Evolutionary conservation across 1,140 invertebrate genomes (phyloP).

Genomic region (Brachionus rubens): DNA sequence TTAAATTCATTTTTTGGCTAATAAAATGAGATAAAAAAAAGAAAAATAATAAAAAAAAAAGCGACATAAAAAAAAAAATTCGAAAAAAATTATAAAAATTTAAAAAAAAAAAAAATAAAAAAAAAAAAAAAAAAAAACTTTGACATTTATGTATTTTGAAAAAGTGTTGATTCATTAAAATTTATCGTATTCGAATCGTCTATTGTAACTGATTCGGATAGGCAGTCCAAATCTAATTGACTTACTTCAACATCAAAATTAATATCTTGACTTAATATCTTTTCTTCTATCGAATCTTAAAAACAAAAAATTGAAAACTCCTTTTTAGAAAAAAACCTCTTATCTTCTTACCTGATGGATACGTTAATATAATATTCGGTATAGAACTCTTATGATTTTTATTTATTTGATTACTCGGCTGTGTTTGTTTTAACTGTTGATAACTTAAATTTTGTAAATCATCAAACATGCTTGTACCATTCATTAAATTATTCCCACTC

Average conservation of each 20-base stretch:
- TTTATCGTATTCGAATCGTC: background rate
- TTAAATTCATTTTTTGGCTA: background rate
- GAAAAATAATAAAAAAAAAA: background rate
- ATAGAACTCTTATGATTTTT: conserved; percentile 45
- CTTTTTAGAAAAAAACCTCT: background rate
- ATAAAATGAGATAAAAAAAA: background rate
- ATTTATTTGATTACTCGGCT: background rate
- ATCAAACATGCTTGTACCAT: conserved; percentile 1
- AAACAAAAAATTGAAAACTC: background rate
- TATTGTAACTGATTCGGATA: conserved; percentile 14
- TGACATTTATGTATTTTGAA: too few relatives aligned
- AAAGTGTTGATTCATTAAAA: conserved; percentile 16
- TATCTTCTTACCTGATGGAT: background rate
- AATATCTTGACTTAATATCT: conserved; percentile 22
- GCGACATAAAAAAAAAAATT: background rate
- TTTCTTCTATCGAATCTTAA: conserved; percentile 4
- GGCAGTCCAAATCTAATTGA: background rate
- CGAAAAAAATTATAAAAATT: background rate
- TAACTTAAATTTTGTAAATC: background rate
- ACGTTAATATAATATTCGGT: conserved; percentile 42
- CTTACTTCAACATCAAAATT: conserved; percentile 8
- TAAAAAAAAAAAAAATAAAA: background rate
- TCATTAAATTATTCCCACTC: conserved; percentile 1
- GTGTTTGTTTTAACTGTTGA: conserved; percentile 1
- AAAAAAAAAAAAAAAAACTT: too few relatives aligned